Evolutionary conservation across 2,797 vertebrate genomes (phyloP), one percentile per base, ranked within the genome.

Genomic region (Otolemur crassicaudatus): DNA sequence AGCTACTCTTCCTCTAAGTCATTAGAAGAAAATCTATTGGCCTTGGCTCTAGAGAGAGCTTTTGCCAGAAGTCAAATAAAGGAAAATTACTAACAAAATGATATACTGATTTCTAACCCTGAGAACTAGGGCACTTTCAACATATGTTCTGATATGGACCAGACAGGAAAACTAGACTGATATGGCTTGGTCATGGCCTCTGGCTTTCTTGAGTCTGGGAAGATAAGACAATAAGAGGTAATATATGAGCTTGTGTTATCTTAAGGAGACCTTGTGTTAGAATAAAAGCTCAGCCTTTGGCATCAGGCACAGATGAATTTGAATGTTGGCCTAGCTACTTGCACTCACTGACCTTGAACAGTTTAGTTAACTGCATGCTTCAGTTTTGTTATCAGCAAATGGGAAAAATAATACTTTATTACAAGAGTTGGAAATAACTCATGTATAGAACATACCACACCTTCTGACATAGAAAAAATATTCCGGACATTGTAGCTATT

Each of bases 41-140:
- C 69, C 67, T 60, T 86, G 34, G 60, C 40, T 95, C 70, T 72
- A 88, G 89, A 84, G 70, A 91, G 60, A 84, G 46, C 61, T 53
- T 92, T 82, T 95, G 67, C 76, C 79, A 93, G 84, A 95, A 96
- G 85, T 82, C 72, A 96, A 91, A 96, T 60, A 56, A 95, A 95
- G 61, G 93, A 96, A 96, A 97, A 96, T 94, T 77, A 86, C 34
- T 81, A 89, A 80, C 53, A 65, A 92, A 97, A 85, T 91, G 37
- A 76, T 63, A 69, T 4, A 63, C 25, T 69, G 53, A 90, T 88
- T 91, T 87, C n/a, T 89, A 83, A 76, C 20, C n/a, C 7, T 77
- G 25, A 72, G 91, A 88, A 90, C 37, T 19, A 56, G 53, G 23
- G 4, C 31, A 29, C 17, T 58, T 58, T 77, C 22, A 27, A 1